phyloP scores from a whole-genome alignment of 2,113 vertebrate species.

The Microcebus jonahi region DNA sequence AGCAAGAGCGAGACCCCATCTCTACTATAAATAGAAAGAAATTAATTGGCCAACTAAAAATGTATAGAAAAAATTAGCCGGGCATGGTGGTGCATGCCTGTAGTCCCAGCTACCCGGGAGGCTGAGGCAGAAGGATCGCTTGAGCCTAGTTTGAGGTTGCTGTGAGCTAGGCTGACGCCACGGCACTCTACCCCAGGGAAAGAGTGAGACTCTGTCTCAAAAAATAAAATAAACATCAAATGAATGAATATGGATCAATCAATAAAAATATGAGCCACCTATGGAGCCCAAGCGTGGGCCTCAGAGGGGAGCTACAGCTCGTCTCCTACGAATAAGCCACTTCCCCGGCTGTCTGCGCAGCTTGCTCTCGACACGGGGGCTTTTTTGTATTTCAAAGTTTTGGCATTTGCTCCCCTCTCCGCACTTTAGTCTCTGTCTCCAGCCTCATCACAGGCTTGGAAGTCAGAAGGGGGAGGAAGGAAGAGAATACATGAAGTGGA shows the following conservation, averaged over 20 bases:
- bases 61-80: no score
- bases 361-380: background rate
- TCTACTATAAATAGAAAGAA: no score
- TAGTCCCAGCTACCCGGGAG: no score
- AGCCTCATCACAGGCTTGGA: background rate
- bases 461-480: background rate
- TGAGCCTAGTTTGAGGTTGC: no score
- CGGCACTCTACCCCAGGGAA: no score
- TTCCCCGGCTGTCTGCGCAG: background rate
- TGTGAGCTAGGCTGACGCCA: no score
- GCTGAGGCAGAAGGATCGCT: no score
- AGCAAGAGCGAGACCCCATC: no score
- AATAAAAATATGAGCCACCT: background rate
- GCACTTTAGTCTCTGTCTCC: background rate
- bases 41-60: no score
- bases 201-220: no score
- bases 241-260: background rate
- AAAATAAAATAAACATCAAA: background rate
- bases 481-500: rapidly evolving
- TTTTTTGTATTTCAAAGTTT: background rate
- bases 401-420: background rate
- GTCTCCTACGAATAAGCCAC: background rate
- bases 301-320: background rate
- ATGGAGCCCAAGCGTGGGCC: background rate
- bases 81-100: no score